Conservation (phyloP, 2,888 invertebrate genomes). For the Drosophila sordidula region DNA sequence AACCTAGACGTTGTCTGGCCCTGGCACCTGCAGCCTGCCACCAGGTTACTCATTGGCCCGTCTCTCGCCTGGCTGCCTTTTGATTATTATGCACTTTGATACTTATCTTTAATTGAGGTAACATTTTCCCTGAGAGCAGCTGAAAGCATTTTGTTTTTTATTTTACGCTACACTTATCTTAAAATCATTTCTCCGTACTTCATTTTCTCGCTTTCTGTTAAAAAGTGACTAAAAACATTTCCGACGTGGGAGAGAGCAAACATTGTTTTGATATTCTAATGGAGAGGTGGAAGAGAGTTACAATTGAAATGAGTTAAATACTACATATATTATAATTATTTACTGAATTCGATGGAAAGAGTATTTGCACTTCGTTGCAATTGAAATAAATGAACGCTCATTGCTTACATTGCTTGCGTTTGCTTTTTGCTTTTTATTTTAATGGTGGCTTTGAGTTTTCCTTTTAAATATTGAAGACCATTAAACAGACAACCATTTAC, state of each 20-base stretch:
- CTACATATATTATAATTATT: background rate
- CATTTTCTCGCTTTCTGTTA: conserved; percentile 4
- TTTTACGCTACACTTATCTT: conserved; percentile 48
- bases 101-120: conserved; percentile 80
- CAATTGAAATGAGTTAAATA: background rate
- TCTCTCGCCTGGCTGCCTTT: conserved; percentile 72
- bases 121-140: conserved; percentile 55
- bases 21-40: conserved; percentile 9
- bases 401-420: conserved; percentile 30
- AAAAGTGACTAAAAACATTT: conserved; percentile 9
- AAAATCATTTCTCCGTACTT: conserved; percentile 22
- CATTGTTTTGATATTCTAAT: background rate
- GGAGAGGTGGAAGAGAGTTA: background rate
- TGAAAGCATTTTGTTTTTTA: conserved; percentile 34
- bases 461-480: conserved; percentile 72
- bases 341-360: conserved; percentile 7
- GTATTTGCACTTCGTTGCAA: conserved; percentile 31
- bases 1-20: conserved; percentile 34
- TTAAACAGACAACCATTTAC: conserved; percentile 55
- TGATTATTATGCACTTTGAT: conserved; percentile 80
- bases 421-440: conserved; percentile 32
- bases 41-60: conserved; percentile 62
- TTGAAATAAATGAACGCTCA: too few relatives aligned
- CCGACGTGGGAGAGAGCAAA: background rate
- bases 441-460: conserved; percentile 49